Evolutionary conservation across 2,888 invertebrate genomes (phyloP).

Genomic region (Standfussiana lucernea): DNA sequence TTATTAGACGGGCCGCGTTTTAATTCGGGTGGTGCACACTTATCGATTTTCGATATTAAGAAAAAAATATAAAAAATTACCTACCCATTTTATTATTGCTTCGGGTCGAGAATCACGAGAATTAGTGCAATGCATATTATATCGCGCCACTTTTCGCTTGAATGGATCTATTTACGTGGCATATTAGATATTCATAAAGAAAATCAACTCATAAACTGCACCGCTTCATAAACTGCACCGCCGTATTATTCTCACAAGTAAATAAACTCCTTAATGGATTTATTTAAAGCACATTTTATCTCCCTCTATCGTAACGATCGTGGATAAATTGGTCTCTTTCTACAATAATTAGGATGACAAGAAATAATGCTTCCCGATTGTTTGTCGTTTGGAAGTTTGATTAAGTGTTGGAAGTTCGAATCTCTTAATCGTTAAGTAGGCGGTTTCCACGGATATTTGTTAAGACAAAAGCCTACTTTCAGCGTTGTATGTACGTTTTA

Average conservation of each 20-base stretch:
- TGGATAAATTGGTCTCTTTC: constrained; percentile 59
- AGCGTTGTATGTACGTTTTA: constrained; percentile 7
- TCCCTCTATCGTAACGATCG: constrained; percentile 34
- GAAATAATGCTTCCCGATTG: constrained; percentile 69
- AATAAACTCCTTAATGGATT: constrained; percentile 67
- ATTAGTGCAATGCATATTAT: constrained; percentile 33
- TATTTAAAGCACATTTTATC: constrained; percentile 64
- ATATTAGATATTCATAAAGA: constrained; percentile 38
- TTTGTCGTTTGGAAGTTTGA: constrained; percentile 72
- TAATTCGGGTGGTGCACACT: no score
- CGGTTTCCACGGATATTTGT: constrained; percentile 52
- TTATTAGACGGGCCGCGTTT: no score
- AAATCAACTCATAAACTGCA: constrained; percentile 20
- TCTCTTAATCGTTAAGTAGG: constrained; percentile 61
- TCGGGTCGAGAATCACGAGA: no score
- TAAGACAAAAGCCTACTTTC: constrained; percentile 44
- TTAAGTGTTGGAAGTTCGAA: constrained; percentile 67
- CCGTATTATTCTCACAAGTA: constrained; percentile 58
- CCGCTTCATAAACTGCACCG: constrained; percentile 50
- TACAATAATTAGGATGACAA: constrained; percentile 70
- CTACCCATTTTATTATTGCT: no score
- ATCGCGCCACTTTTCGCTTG: constrained; percentile 3
- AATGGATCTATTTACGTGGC: constrained; percentile 18
- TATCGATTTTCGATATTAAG: no score
- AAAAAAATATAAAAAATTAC: no score